A percentile compares a stretch with the other conserved stretches of the same genome.
phyloP scores from a whole-genome alignment of 2,113 vertebrate species.

The Paradoxurus hermaphroditus region DNA sequence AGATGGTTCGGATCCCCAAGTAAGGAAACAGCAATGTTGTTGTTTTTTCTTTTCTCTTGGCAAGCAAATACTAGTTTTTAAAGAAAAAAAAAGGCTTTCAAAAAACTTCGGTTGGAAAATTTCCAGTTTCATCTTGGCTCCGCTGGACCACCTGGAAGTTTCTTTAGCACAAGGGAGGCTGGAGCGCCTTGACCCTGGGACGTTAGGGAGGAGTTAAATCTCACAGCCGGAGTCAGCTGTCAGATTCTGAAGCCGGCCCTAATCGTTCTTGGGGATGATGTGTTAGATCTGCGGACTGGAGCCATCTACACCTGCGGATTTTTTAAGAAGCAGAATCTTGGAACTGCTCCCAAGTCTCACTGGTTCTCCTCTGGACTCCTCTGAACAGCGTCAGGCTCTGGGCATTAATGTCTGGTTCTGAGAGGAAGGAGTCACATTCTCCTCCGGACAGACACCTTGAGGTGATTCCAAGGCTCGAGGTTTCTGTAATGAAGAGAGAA shows the following conservation, averaged over 20 bases:
- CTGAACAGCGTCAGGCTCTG: background rate
- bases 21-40: background rate
- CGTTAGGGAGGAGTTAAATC: background rate
- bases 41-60: background rate
- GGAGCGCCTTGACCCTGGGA: background rate
- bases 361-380: background rate
- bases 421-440: conserved; percentile 26
- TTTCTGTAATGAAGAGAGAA: conserved; percentile 47
- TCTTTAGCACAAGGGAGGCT: background rate
- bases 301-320: background rate
- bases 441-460: conserved; percentile 27
- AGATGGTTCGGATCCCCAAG: background rate
- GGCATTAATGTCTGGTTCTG: conserved; percentile 16
- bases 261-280: background rate
- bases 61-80: background rate
- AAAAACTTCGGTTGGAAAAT: background rate
- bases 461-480: background rate
- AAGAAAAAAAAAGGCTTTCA: background rate
- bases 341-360: background rate
- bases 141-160: background rate
- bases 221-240: background rate
- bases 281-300: background rate
- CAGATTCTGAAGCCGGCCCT: background rate
- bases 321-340: conserved; percentile 23
- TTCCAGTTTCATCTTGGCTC: background rate